phyloP scores from a whole-genome alignment of 64 coral and sea anemone genomes.

The Montipora foliosa region DNA sequence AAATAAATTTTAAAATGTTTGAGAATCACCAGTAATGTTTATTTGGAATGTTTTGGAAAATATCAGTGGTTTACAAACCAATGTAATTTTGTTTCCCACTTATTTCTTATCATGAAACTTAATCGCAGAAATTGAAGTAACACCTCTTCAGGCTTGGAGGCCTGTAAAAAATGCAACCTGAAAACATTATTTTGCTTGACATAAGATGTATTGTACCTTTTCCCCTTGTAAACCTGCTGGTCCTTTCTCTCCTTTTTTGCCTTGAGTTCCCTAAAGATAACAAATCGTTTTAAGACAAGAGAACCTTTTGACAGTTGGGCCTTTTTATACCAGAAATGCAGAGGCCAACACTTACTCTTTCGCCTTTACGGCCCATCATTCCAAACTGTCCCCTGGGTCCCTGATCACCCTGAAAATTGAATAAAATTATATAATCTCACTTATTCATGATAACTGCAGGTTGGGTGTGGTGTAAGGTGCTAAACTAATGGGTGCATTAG shows the following conservation, averaged over 20 bases:
- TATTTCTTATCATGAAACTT: too few relatives aligned
- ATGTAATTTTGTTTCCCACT: too few relatives aligned
- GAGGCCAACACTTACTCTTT: slow-evolving; percentile 10
- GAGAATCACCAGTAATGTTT: too few relatives aligned
- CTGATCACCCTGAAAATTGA: slow-evolving; percentile 58
- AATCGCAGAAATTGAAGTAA: too few relatives aligned
- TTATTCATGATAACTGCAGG: too few relatives aligned
- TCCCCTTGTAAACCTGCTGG: slow-evolving; percentile 33
- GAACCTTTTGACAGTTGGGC: background rate
- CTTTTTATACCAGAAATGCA: too few relatives aligned
- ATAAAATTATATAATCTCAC: background rate
- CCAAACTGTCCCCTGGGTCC: slow-evolving; percentile 48
- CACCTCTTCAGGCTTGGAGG: too few relatives aligned
- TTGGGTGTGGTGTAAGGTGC: too few relatives aligned
- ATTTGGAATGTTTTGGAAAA: too few relatives aligned
- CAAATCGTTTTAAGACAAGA: background rate
- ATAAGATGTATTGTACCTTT: background rate
- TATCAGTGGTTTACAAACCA: too few relatives aligned
- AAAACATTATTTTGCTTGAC: background rate
- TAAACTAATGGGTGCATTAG: too few relatives aligned
- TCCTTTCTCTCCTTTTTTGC: slow-evolving; percentile 23
- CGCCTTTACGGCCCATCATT: slow-evolving; percentile 15
- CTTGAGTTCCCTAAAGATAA: slow-evolving; percentile 41
- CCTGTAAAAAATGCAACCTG: background rate
- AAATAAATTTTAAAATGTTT: background rate